phyloP scores from a whole-genome alignment of 92 coral and sea anemone genomes.

The Siderastrea siderea region DNA sequence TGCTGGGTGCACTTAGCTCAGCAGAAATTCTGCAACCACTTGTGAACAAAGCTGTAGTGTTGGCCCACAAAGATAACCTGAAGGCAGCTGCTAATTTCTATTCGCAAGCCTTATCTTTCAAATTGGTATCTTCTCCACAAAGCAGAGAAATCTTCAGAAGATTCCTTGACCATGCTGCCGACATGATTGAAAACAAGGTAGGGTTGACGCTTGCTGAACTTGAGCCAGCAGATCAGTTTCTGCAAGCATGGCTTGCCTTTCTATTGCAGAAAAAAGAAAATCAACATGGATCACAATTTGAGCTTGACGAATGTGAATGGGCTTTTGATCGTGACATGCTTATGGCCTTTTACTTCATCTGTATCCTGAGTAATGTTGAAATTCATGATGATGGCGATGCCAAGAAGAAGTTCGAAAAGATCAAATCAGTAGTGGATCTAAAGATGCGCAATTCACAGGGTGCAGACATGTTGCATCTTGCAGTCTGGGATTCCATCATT shows the following conservation, averaged over 20 bases:
- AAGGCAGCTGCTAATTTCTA: constrained; percentile 19
- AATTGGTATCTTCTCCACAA: constrained; percentile 16
- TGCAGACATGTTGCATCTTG: constrained; percentile 57
- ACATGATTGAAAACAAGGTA: constrained; percentile 22
- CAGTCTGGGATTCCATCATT: constrained; percentile 48
- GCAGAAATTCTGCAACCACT: constrained; percentile 36
- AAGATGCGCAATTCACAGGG: constrained; percentile 49
- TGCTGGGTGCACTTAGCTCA: constrained; percentile 42
- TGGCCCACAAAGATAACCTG: constrained; percentile 18
- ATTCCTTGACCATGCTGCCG: constrained; percentile 27
- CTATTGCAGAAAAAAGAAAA: not conserved
- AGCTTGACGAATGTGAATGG: constrained; percentile 31
- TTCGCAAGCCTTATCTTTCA: constrained; percentile 41
- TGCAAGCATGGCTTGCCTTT: constrained; percentile 8
- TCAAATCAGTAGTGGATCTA: constrained; percentile 31
- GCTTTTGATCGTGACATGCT: constrained; percentile 52
- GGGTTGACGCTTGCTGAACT: constrained; percentile 14
- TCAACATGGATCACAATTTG: constrained; percentile 16
- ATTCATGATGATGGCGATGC: constrained; percentile 26
- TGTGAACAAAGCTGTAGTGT: constrained; percentile 25
- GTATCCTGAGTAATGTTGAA: constrained; percentile 43
- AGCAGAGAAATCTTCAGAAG: constrained; percentile 24
- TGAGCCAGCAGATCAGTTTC: constrained; percentile 25
- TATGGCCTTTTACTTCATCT: constrained; percentile 57
- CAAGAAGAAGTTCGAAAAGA: constrained; percentile 25